Evolutionary conservation across 2,888 invertebrate species (phyloP), one percentile per base, ranked within the genome.

Genomic region (Melikaiella ostensackeni): DNA sequence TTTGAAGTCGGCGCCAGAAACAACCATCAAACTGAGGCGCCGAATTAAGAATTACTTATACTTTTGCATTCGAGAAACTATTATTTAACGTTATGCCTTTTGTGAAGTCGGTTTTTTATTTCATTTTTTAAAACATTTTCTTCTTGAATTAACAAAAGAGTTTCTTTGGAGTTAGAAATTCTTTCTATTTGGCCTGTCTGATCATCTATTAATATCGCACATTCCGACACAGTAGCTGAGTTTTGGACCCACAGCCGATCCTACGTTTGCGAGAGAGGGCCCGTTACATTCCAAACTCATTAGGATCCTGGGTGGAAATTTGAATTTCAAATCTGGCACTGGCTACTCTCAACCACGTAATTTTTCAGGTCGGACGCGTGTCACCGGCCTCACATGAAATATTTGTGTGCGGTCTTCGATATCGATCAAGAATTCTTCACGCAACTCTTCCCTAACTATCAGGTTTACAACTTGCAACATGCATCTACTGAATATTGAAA

Each of bases 281-380:
- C 76, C 90, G 90, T 90, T 90, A 90, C 88, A 89, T 90, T 89
- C 88, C 89, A 85, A 81, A 77, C 83, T 86, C 82, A 86, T 87
- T 85, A 85, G 84, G 86, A 82, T 70, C 80, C 81, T 78, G 82
- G 83, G 84, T 83, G 84, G 63, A 85, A 88, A 88, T 89, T 90
- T 87, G 84, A 87, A 90, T 86, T 89, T 87, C 82, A 89, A 89
- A 89, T 89, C 75, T 62, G 64, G 74, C 59, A 80, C 59, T 79
- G 63, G 64, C 50, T 75, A 77, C 77, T 76, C 70, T 66, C 50
- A 76, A 75, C 80, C 21, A 66, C 38, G 62, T 80, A 81, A 85
- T 83, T 84, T 84, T 84, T 87, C 79, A 82, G 83, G 83, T 79
- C 83, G 80, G 61, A 63, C 80, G 80, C 79, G 81, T 81, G 80